A percentile compares a stretch with the other conserved stretches of the same genome.
phyloP scores from a whole-genome alignment of 2,797 vertebrate species.

The Poecilia velifera region DNA sequence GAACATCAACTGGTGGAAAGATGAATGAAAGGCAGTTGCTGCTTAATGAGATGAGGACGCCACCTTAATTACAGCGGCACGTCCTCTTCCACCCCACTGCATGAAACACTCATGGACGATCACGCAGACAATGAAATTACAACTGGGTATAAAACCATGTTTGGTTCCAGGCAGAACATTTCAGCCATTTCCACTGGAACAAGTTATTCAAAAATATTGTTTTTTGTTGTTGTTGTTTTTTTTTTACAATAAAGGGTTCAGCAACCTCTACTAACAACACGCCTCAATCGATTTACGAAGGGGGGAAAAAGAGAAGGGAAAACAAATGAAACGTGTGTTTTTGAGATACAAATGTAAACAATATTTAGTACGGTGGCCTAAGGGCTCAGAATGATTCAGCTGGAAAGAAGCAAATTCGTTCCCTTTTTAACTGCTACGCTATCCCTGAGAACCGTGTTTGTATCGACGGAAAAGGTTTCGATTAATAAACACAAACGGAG shows the following conservation, averaged over 20 bases:
- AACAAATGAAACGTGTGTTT: slow-evolving; percentile 17
- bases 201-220: slow-evolving; percentile 29
- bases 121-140: slow-evolving; percentile 29
- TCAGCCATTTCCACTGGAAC: slow-evolving; percentile 23
- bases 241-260: slow-evolving; percentile 33
- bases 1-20: slow-evolving; percentile 32
- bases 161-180: slow-evolving; percentile 45
- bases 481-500: slow-evolving; percentile 76
- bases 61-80: slow-evolving; percentile 28
- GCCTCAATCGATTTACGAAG: slow-evolving; percentile 38
- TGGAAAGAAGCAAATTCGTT: slow-evolving; percentile 74
- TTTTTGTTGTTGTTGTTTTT: background rate
- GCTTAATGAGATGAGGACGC: slow-evolving; percentile 22
- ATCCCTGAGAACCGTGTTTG: slow-evolving; percentile 85
- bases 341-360: slow-evolving; percentile 74
- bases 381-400: slow-evolving; percentile 54
- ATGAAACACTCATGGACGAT: slow-evolving; percentile 21
- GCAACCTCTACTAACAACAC: slow-evolving; percentile 42
- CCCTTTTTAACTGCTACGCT: slow-evolving; percentile 78
- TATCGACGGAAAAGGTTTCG: slow-evolving; percentile 73
- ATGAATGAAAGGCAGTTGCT: slow-evolving; percentile 27
- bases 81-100: slow-evolving; percentile 17
- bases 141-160: slow-evolving; percentile 12
- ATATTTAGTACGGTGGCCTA: slow-evolving; percentile 61
- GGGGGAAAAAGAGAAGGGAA: slow-evolving; percentile 34